These are phyloP conservation scores for Dynastes hyllus DNA, from an alignment of 2,888 invertebrate genomes.

Conservation along the genomic window DNA sequence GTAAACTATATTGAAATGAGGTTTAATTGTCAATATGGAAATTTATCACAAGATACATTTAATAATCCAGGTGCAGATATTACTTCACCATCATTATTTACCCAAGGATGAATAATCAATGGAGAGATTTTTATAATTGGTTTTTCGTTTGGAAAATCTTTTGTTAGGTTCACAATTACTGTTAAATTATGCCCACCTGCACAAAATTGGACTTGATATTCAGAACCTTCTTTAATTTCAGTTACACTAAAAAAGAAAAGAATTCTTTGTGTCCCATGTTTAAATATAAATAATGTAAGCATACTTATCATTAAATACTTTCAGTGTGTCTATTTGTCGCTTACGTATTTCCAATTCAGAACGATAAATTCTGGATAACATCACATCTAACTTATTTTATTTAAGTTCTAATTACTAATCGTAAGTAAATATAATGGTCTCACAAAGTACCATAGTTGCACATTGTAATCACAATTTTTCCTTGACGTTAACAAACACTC, in stretches of 20 bases:
- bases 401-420: slow-evolving; percentile 18
- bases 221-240: slow-evolving; percentile 81
- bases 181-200: slow-evolving; percentile 79
- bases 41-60: slow-evolving; percentile 73
- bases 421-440: neutral
- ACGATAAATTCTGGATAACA: slow-evolving; percentile 76
- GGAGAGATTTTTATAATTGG: slow-evolving; percentile 82
- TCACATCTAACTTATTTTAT: slow-evolving; percentile 61
- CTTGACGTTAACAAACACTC: slow-evolving; percentile 6
- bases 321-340: slow-evolving; percentile 86
- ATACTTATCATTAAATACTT: slow-evolving; percentile 88
- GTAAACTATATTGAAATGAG: slow-evolving; percentile 74
- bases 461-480: slow-evolving; percentile 16
- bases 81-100: slow-evolving; percentile 80
- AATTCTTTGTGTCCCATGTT: neutral
- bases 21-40: slow-evolving; percentile 13
- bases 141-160: slow-evolving; percentile 85
- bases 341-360: slow-evolving; percentile 76
- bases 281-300: slow-evolving; percentile 58
- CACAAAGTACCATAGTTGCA: neutral
- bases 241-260: slow-evolving; percentile 74
- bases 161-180: slow-evolving; percentile 78
- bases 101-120: slow-evolving; percentile 81
- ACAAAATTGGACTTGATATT: slow-evolving; percentile 82
- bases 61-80: slow-evolving; percentile 83